phyloP scores from a whole-genome alignment of 2,797 vertebrate genomes.

The Hippopotamyrus pictus region DNA sequence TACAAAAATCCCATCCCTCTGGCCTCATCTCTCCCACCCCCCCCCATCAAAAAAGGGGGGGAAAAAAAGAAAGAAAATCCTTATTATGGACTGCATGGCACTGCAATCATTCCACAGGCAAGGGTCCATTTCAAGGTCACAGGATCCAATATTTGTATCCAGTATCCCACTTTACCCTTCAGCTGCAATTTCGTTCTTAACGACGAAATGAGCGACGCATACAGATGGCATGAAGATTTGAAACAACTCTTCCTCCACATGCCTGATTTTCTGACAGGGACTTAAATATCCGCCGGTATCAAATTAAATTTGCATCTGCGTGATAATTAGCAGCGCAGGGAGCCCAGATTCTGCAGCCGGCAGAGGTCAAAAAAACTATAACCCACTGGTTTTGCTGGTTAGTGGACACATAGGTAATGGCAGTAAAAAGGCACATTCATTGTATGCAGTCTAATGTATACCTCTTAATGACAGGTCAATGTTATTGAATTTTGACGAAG shows the following conservation, averaged over 20 bases:
- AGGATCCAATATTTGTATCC: slow-evolving; percentile 13
- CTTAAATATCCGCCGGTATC: not conserved
- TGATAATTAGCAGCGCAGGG: not conserved
- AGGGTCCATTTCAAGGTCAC: slow-evolving; percentile 22
- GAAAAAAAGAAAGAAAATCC: not conserved
- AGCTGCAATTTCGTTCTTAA: not conserved
- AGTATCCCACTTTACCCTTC: not conserved
- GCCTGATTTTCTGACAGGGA: not conserved
- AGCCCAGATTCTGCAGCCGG: not conserved
- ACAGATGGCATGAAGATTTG: not conserved
- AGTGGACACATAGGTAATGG: not conserved
- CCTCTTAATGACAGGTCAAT: not conserved
- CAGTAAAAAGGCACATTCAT: not conserved
- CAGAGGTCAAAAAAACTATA: not conserved
- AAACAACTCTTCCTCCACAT: not conserved
- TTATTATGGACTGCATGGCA: slow-evolving; percentile 9
- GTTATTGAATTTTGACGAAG: not conserved
- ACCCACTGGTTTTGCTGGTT: not conserved
- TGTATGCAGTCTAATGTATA: not conserved
- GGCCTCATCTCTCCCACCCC: not conserved
- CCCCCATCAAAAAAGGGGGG: not conserved
- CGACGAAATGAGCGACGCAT: not conserved
- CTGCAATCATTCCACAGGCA: not conserved
- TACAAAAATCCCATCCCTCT: not conserved
- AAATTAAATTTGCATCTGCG: not conserved